Evolutionary conservation across 2,888 invertebrate genomes (phyloP).

Genomic region (Pomacea canaliculata): DNA sequence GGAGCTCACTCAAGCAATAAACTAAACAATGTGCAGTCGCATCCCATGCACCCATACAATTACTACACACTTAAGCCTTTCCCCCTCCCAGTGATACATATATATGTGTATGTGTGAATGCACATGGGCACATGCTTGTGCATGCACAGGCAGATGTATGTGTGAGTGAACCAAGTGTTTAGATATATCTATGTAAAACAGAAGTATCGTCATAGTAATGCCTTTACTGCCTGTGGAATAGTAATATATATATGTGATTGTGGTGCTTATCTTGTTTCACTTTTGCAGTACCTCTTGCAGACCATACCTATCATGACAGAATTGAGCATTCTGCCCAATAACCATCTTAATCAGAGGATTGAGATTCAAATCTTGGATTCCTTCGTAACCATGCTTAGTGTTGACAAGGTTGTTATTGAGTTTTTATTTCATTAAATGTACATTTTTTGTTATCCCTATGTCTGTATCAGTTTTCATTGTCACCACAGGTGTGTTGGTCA

Average conservation of each 20-base stretch:
- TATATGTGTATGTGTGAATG: neutral
- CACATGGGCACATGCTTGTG: neutral
- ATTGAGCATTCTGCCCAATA: neutral
- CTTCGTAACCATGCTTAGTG: neutral
- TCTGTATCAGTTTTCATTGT: neutral
- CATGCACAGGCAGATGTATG: neutral
- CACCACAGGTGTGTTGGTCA: no score
- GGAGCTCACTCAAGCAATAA: no score
- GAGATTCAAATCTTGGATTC: neutral
- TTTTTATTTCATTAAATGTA: neutral
- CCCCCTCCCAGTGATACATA: no score
- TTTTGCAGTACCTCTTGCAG: conserved; percentile 11
- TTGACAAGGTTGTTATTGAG: neutral
- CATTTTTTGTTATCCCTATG: neutral
- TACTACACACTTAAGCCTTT: no score
- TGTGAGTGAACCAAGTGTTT: no score
- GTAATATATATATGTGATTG: no score
- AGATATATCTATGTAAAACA: no score
- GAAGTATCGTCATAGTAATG: no score
- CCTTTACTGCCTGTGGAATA: no score
- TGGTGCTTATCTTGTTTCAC: no score
- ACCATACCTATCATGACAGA: conserved; percentile 6
- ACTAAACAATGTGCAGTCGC: no score
- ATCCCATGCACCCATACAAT: no score
- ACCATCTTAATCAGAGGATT: neutral